These are phyloP conservation scores for Tuta absoluta DNA, from an alignment of 2,888 invertebrate species.

Conservation along the genomic window DNA sequence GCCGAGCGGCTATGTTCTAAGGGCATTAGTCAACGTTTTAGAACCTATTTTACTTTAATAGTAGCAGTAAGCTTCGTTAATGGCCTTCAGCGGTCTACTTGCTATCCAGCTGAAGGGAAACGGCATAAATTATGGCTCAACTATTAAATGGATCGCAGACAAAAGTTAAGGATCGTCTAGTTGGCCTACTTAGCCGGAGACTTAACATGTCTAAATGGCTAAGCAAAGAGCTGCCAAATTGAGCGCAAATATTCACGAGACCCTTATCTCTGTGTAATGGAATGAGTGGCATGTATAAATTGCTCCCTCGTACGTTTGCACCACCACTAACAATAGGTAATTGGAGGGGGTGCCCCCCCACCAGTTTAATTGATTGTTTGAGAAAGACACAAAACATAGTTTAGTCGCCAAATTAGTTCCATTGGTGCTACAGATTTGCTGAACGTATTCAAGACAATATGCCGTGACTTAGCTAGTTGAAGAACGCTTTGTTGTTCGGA, in stretches of 20 bases:
- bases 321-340: slow-evolving; percentile 57
- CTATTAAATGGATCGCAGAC: slow-evolving; percentile 8
- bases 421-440: slow-evolving; percentile 22
- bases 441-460: not conserved
- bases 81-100: slow-evolving; percentile 18
- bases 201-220: slow-evolving; percentile 32
- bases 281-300: slow-evolving; percentile 70
- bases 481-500: not conserved
- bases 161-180: slow-evolving; percentile 21
- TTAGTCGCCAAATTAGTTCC: slow-evolving; percentile 21
- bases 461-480: slow-evolving; percentile 6
- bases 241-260: slow-evolving; percentile 61
- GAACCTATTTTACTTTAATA: slow-evolving; percentile 26
- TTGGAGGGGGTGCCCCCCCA: slow-evolving; percentile 42
- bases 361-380: slow-evolving; percentile 33
- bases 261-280: slow-evolving; percentile 72
- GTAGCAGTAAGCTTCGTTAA: slow-evolving; percentile 14
- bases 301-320: slow-evolving; percentile 49
- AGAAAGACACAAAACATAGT: slow-evolving; percentile 30
- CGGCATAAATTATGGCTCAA: not conserved
- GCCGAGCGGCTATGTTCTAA: slow-evolving; percentile 39
- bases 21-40: slow-evolving; percentile 32
- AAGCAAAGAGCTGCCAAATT: slow-evolving; percentile 52
- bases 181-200: slow-evolving; percentile 18
- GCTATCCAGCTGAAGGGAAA: not conserved